Evolutionary conservation across 1,140 invertebrate genomes (phyloP), one percentile per base, ranked within the genome.

Genomic region (Drosophila obscura): DNA sequence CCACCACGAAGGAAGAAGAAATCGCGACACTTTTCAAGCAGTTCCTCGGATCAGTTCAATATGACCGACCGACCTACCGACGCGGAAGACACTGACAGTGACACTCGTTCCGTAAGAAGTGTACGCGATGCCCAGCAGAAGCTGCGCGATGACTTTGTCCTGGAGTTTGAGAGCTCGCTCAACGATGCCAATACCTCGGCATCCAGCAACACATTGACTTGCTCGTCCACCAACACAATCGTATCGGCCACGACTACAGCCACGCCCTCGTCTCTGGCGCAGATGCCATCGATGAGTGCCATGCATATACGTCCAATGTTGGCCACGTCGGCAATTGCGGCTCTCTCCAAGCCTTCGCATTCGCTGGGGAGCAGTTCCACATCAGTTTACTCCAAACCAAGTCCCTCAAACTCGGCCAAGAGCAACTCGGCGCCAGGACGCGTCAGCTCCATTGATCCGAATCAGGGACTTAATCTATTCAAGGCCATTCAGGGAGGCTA

Each of bases 1-100:
- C 97, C 97, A 51, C 96, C 97, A 5, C 93, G 97, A 80, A 94
- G 94, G 71, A 97, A 96, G 92, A 96, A 96, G 95, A 96, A 94
- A 69, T 95, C 95, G 84, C 79, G 92, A 16, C 92, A 93, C 65
- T 92, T 93, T 49, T 93, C 93, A 28, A 92, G 90, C 9, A 93
- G 93, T 76, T 92, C 93, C 55, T 88, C 83, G 2, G 88, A 92
- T 63, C 78, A 92, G 58, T 84, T 87, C 59, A 90, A 81, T 15
- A 49, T 85, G 52, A 73, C 81, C 35, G 35, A 39, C 11, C 11
- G 35, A 2, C 56, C 78, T 22, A 66, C 53, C 2, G 90, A 91
- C 63, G 75, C 83, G 5, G 83, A 89, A 46, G 91, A 92, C 31
- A 90, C 89, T 0, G 90, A 90, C 22, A 91, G 90, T 39, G 91